These are phyloP conservation scores for Zophobas atratus DNA, from an alignment of 1,140 invertebrate genomes.

Conservation along the genomic window DNA sequence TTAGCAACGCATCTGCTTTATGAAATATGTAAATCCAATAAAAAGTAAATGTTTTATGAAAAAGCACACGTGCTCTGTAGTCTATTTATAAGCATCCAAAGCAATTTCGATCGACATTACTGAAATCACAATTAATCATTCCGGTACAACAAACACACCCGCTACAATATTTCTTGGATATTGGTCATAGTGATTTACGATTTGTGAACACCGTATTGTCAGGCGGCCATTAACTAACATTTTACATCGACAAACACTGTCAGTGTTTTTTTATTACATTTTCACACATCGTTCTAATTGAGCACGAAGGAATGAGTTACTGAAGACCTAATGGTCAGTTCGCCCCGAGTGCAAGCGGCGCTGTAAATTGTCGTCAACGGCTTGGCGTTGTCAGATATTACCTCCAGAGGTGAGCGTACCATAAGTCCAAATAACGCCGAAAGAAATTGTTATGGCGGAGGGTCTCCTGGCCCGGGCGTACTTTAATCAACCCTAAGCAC, in stretches of 20 bases:
- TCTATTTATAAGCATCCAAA: background rate
- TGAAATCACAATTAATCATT: background rate
- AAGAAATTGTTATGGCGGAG: constrained; percentile 13
- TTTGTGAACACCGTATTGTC: background rate
- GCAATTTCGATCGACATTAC: background rate
- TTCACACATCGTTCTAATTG: constrained; percentile 36
- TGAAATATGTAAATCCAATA: background rate
- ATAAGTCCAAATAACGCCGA: constrained; percentile 17
- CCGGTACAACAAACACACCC: background rate
- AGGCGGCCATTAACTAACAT: constrained; percentile 17
- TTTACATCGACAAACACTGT: constrained; percentile 13
- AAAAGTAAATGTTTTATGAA: constrained; percentile 2
- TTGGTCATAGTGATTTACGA: constrained; percentile 4
- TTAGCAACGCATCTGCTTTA: background rate
- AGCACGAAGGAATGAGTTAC: constrained; percentile 30
- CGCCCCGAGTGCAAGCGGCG: constrained; percentile 24
- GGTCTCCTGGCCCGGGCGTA: constrained; percentile 23
- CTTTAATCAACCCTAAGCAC: constrained; percentile 32
- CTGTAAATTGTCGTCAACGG: constrained; percentile 25
- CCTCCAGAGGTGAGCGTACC: constrained; percentile 9
- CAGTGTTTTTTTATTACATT: constrained; percentile 21
- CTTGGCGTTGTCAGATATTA: constrained; percentile 20
- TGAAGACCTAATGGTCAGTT: constrained; percentile 29
- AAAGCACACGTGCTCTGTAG: background rate
- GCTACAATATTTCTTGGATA: constrained; percentile 4